A percentile compares a stretch with the other conserved stretches of the same genome.
Evolutionary conservation across 2,113 vertebrate species (phyloP).

Genomic region (Myrmecobius fasciatus): DNA sequence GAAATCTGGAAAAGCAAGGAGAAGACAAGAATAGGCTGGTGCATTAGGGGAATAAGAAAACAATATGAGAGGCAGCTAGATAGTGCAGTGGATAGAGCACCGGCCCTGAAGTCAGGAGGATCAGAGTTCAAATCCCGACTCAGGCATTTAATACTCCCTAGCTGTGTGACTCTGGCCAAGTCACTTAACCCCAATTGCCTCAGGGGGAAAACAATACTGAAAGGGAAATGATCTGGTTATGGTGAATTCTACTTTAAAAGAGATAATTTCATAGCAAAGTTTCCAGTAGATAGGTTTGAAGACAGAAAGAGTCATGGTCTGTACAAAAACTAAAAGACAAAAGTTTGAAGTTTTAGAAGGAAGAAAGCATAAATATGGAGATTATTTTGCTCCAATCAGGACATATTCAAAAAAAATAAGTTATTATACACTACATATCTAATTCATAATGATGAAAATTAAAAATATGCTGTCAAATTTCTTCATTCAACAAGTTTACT

Average conservation of each 20-base stretch:
- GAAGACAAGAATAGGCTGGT: background rate
- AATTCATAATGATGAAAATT: slow-evolving; percentile 19
- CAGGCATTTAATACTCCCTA: no score
- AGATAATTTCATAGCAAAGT: background rate
- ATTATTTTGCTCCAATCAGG: background rate
- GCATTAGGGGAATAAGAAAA: background rate
- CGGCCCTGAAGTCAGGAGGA: no score
- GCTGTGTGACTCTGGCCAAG: no score
- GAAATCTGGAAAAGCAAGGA: slow-evolving; percentile 12
- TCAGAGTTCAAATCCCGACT: no score
- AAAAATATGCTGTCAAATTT: slow-evolving; percentile 19
- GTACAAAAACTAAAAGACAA: background rate
- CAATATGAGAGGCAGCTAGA: no score
- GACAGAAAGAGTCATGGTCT: background rate
- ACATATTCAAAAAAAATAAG: background rate
- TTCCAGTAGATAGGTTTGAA: background rate
- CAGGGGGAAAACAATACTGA: background rate
- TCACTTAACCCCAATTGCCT: no score
- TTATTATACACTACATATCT: slow-evolving; percentile 3
- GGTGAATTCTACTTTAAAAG: background rate
- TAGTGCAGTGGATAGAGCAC: no score
- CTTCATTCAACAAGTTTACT: slow-evolving; percentile 22
- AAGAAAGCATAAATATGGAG: slow-evolving; percentile 1
- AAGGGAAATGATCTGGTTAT: background rate
- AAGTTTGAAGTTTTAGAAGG: background rate